Evolutionary conservation across 2,797 vertebrate species (phyloP), one percentile per base, ranked within the genome.

Genomic region (Percopsis omiscomaycus): DNA sequence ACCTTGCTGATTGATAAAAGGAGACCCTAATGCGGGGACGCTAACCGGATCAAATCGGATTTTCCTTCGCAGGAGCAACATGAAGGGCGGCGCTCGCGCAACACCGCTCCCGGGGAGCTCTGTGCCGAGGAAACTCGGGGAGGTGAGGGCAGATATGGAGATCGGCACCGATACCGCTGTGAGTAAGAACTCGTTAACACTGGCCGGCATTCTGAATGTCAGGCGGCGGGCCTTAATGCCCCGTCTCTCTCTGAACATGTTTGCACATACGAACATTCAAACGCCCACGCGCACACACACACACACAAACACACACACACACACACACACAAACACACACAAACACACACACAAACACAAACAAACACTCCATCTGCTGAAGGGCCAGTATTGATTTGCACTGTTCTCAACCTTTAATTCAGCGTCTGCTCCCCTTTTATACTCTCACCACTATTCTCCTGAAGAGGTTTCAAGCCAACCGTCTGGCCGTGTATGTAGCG

Each of bases 1-100:
- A 90, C 90, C 90, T 91, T 85, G 87, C 80, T 87, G 88, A 91
- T 91, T 92, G 92, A 93, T 93, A 92, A 92, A 91, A 88, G 89
- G 89, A 42, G 83, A 83, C 73, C 81, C 86, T 73, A 67, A 79
- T 89, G 84, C 84, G 82, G 84, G 77, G 90, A 76, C 55, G 28
- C 73, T 90, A 89, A 91, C 87, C 83, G 84, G 89, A 94, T 93
- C 88, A 90, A 92, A 92, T 91, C 85, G 84, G 89, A 75, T 92
- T 91, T 93, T 44, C 71, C 90, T 87, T 90, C 68, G 0, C 92
- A 94, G 94, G 89, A 92, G 80, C n/a, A 68, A 91, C 74, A 89
- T 88, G 84, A 94, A 95, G 93, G 91, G 91, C 87, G 91, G 81
- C 83, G 88, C 89, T 64, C 91, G 93, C 84, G 79, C 84, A 69